A percentile compares a stretch with the other conserved stretches of the same genome.
Conservation (phyloP, 2,797 vertebrate species). For the Tangara arthus region DNA sequence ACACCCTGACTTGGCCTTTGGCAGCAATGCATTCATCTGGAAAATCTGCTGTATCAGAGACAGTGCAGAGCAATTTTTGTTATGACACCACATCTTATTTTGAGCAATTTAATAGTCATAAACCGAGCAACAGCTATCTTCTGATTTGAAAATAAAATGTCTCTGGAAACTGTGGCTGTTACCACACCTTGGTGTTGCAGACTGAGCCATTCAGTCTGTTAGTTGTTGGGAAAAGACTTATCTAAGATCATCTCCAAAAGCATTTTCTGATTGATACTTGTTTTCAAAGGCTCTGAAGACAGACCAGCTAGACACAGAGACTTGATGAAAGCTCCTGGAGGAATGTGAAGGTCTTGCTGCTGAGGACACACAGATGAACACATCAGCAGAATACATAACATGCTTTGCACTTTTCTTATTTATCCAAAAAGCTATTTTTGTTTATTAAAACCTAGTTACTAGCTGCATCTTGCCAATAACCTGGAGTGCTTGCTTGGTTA, state of each 20-base stretch:
- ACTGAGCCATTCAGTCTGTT: background rate
- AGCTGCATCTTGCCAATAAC: conserved; percentile 75
- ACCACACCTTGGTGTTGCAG: background rate
- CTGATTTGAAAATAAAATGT: background rate
- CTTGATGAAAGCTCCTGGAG: background rate
- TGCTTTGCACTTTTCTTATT: conserved; percentile 67
- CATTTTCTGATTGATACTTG: background rate
- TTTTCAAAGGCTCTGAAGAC: background rate
- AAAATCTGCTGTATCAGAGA: background rate
- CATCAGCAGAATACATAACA: conserved; percentile 41
- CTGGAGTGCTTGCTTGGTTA: conserved; percentile 77
- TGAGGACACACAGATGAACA: conserved; percentile 19
- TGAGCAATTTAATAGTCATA: background rate
- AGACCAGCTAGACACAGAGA: background rate
- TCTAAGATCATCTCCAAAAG: background rate
- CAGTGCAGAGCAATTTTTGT: background rate
- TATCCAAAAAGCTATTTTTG: conserved; percentile 76
- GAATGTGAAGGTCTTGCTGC: conserved; percentile 28
- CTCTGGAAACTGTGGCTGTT: background rate
- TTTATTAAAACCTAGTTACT: conserved; percentile 80
- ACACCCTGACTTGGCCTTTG: background rate
- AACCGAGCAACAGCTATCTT: background rate
- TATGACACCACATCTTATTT: background rate
- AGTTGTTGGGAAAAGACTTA: background rate
- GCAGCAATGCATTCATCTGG: background rate